Evolutionary conservation across 2,888 invertebrate species (phyloP), one percentile per base, ranked within the genome.

Genomic region (Torymus auratus): DNA sequence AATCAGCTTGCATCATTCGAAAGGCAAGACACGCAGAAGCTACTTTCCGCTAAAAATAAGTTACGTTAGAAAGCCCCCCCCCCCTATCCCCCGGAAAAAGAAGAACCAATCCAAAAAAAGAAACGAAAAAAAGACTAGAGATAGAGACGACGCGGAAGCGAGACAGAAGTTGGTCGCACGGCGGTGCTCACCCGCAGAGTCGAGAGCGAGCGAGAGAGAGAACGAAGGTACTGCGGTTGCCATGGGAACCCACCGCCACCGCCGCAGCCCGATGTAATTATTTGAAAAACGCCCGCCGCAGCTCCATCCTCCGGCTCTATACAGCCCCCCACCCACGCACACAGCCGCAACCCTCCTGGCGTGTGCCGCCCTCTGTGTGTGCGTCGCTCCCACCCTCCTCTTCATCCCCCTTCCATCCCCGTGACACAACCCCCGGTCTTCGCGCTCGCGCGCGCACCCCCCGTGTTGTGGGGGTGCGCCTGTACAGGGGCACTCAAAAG

Each of bases 211-310:
- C 62, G 58, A 52, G 61, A 69, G 71, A 86, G 87, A 87, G 86
- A 87, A 87, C 87, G 87, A 87, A 88, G 87, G 88, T 86, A 88
- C 88, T 87, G 89, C 87, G 89, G 91, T 91, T 89, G 87, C 89
- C 90, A 91, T 91, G 89, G 91, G 86, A 88, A 91, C 90, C 89
- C 88, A 84, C 86, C 85, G 84, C 86, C 84, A 88, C 87, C 64
- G 77, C 68, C 73, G 86, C 88, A 88, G 88, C 88, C 86, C 90
- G 90, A 91, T 91, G 91, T 91, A 91, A 91, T 91, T 91, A 91
- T 91, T 91, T 91, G 91, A 91, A 91, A 91, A 91, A 91, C 90
- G 88, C 88, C 87, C 86, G 86, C 87, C 86, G 85, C 87, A 86
- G 85, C 88, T 89, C 86, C 86, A 87, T 87, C 86, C 85, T 81